Evolutionary conservation across 2,888 invertebrate genomes (phyloP), one percentile per base, ranked within the genome.

Genomic region (Cheilosia pagana): DNA sequence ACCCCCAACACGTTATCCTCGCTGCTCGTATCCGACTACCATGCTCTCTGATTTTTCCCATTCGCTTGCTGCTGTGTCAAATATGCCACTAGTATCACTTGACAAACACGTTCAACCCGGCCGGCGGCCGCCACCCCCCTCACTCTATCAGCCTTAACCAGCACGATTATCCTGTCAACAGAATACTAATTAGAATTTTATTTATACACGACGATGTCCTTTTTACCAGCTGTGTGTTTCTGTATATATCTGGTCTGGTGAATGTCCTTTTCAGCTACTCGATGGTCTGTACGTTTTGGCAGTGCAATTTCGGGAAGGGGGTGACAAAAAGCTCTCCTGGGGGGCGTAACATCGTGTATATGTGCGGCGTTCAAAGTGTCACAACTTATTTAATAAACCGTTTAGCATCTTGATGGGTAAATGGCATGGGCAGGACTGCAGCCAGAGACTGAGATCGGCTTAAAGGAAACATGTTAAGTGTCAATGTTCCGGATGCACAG

Each of bases 171-270:
- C 90, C 91, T 90, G 90, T 91, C 91, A 91, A 90, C 91, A 89
- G 91, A 91, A 91, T 91, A 91, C 91, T 91, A 91, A 91, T 91
- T 91, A 91, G 90, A 91, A 89, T 91, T 91, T 90, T 90, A 90
- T 89, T 87, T 87, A 85, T 76, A 76, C 55, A 85, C 81, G 55
- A 85, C 79, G 65, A 72, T 28, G 75, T 76, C 85, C 76, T 75
- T 75, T 83, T 59, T 25, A 60, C 60, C 76, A 59, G 53, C 45
- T 53, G 39, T 12, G 12, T 28, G 65, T n/a, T n/a, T n/a, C n/a
- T n/a, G n/a, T 52, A 31, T 23, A 48, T n/a, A 3, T 39, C 23
- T 53, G 7, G 14, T n/a, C 53, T 63, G 50, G 62, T 50, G 50
- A 50, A 60, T 77, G 55, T 76, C 67, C 71, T 70, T 83, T 70